Evolutionary conservation across 2,797 vertebrate species (phyloP), one percentile per base, ranked within the genome.

Genomic region (Coracias cyanogaster): DNA sequence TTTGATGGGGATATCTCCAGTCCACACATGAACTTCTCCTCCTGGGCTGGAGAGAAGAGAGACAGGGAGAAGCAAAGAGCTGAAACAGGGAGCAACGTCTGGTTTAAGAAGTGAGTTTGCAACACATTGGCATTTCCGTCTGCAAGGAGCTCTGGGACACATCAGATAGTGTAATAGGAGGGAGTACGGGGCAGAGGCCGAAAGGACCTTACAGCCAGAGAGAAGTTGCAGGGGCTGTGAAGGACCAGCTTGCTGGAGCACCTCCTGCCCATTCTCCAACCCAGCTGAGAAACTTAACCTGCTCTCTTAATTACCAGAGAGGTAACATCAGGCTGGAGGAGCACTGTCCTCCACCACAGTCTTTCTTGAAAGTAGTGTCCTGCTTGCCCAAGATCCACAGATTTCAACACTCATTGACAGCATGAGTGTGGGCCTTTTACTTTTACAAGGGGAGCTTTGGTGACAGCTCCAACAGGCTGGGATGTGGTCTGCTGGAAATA

Each of bases 121-220:
- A 2, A 65, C 51, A 65, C 20, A 10, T 29, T 0, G 0, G n/a
- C 12, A 11, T 48, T 79, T 79, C 61, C 33, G 31, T 66, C 43
- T 57, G 46, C 65, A 33, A 7, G 7, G 80, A 77, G 70, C 43
- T 55, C 37, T 17, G 4, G 72, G 54, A 46, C 28, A 49, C 29
- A 14, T 20, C 2, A 2, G 43, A 26, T 3, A 41, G 41, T 3
- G 20, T 14, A 45, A 46, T 0, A 5, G n/a, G 16, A 39, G 4
- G 14, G 20, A 89, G 48, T 15, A 31, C 1, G 1, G 43, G 22
- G 33, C 25, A 35, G 43, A n/a, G 35, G n/a, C 22, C 51, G 48
- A 49, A 55, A 29, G 41, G 19, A 61, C 18, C 37, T 15, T 15
- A 3, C 0, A 45, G 9, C 10, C 45, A 81, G 26, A 43, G 57